Conservation (phyloP, 2,797 vertebrate species). For the Sebastiscus albofasciatus region DNA sequence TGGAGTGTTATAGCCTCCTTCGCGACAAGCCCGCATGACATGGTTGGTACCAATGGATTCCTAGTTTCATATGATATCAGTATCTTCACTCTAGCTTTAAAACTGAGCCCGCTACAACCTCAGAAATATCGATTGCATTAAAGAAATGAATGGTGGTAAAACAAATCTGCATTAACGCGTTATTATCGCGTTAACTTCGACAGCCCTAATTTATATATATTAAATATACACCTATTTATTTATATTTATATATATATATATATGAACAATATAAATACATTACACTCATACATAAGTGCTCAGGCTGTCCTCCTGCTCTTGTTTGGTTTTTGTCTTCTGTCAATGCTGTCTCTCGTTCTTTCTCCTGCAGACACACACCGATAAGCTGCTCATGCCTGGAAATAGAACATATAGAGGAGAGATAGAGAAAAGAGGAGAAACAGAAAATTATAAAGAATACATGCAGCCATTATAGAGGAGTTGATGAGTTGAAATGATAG, state of each 20-base stretch:
- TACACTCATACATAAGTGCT: background rate
- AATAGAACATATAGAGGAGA: constrained; percentile 27
- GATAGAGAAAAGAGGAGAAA: constrained; percentile 11
- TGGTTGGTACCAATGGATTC: too few relatives aligned
- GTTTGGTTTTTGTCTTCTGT: constrained; percentile 10
- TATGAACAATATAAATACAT: background rate
- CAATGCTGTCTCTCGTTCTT: constrained; percentile 3
- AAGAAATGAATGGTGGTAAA: too few relatives aligned
- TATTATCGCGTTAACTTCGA: too few relatives aligned
- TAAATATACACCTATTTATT: background rate
- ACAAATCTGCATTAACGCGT: too few relatives aligned
- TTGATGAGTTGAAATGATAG: constrained; percentile 55
- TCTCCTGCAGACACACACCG: constrained; percentile 22
- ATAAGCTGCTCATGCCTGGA: constrained; percentile 32
- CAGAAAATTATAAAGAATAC: constrained; percentile 36
- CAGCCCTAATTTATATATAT: too few relatives aligned
- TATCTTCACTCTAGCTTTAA: too few relatives aligned
- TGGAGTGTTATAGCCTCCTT: too few relatives aligned
- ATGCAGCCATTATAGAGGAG: constrained; percentile 40
- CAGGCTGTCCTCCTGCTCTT: background rate
- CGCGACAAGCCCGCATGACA: too few relatives aligned
- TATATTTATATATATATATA: background rate
- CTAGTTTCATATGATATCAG: too few relatives aligned
- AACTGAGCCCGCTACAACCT: too few relatives aligned
- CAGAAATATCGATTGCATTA: too few relatives aligned